Evolutionary conservation across 30 jellyfish, hydroid and myxozoan species (phyloP).

Genomic region (Morbakka virulenta): DNA sequence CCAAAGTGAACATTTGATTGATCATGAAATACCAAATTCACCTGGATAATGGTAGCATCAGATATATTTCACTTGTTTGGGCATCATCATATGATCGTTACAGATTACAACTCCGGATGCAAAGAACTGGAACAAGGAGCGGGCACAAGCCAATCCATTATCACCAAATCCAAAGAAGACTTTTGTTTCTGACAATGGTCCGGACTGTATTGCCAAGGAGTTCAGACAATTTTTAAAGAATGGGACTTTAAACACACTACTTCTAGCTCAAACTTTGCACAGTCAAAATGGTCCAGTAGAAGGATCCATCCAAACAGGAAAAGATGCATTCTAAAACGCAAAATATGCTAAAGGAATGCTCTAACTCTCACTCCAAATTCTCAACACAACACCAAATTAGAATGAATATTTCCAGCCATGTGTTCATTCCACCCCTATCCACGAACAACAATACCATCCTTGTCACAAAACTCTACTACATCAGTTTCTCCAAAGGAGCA

Average conservation of each 20-base stretch:
- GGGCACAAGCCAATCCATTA: slow-evolving; percentile 14
- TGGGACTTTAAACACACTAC: slow-evolving; percentile 36
- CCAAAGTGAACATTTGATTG: slow-evolving; percentile 16
- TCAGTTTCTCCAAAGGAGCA: not conserved
- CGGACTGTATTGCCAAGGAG: slow-evolving; percentile 24
- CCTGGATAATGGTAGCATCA: slow-evolving; percentile 56
- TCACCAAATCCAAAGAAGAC: slow-evolving; percentile 26
- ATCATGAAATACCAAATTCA: slow-evolving; percentile 38
- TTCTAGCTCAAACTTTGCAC: slow-evolving; percentile 46
- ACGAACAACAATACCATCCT: slow-evolving; percentile 31
- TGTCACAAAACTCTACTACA: slow-evolving; percentile 11
- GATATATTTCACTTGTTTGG: slow-evolving; percentile 33
- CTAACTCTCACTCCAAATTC: slow-evolving; percentile 27
- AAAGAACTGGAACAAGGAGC: slow-evolving; percentile 18
- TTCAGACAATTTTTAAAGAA: slow-evolving; percentile 7
- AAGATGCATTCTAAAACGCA: slow-evolving; percentile 29
- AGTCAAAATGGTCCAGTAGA: slow-evolving; percentile 35
- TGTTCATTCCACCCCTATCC: slow-evolving; percentile 26
- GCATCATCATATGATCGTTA: slow-evolving; percentile 9
- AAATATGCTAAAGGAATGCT: slow-evolving; percentile 11
- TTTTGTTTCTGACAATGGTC: slow-evolving; percentile 52
- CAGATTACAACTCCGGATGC: slow-evolving; percentile 33
- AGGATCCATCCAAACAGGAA: slow-evolving; percentile 41
- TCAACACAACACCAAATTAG: slow-evolving; percentile 27
- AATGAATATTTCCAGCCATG: slow-evolving; percentile 30